Evolutionary conservation across 1,140 invertebrate species (phyloP), one percentile per base, ranked within the genome.

Genomic region (Aphaenogaster floridana): DNA sequence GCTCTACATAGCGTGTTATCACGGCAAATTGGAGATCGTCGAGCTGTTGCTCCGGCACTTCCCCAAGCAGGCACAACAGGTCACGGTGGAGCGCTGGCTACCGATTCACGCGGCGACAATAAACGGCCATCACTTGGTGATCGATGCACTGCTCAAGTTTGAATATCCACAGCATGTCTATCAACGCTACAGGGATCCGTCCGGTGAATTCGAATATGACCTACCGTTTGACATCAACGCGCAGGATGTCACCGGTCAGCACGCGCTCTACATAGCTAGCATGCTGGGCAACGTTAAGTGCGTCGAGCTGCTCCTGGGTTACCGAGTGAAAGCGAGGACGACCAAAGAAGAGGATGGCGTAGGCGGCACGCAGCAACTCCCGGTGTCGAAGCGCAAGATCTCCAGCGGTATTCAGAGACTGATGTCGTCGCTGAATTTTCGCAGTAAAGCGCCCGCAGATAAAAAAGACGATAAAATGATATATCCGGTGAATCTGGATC

Each of bases 41-140:
- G 96, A 97, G 90, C 94, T 98, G 66, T 95, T 99, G 68, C 95
- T 99, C 11, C 96, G 96, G 2, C 95, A 96, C 54, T 97, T 97
- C 93, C 97, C 97, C 0, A 96, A 97, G 90, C 96, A 97, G 64
- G 96, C 97, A 15, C 97, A 97, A 94, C 96, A 96, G 92, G 96
- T 97, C 61, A 99, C 99, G 0, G 98, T 99, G 1, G 99, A 99
- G 94, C 97, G 97, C 91, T 98, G 98, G 98, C 95, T 99, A 64
- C 98, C 99, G 0, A 96, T 99, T 39, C 99, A 99, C 95, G 98
- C 98, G 7, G 98, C 98, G 52, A 98, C 97, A 87, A 98, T 99
- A 83, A 98, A 98, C 93, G 98, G 98, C 3, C 98, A 99, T 95
- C 95, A 97, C 17, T 92, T 96, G 42, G 95, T 99, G 57, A 96